phyloP scores from a whole-genome alignment of 2,113 vertebrate species.

The Excalfactoria chinensis region DNA sequence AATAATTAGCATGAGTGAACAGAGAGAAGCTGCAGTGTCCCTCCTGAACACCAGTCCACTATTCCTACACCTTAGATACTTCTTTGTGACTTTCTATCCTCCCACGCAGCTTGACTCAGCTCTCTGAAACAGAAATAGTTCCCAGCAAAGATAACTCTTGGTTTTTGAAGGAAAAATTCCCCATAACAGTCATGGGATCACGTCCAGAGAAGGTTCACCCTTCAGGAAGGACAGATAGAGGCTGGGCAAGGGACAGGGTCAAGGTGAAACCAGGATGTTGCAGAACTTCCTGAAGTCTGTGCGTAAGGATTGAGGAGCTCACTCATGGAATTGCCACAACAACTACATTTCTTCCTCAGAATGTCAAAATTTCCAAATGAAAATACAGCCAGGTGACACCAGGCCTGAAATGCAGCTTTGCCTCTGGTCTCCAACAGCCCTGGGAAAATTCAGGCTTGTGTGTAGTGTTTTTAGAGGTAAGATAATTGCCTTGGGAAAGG shows the following conservation, averaged over 20 bases:
- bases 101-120: neutral
- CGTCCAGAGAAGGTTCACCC: neutral
- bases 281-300: neutral
- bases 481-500: neutral
- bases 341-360: neutral
- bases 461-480: neutral
- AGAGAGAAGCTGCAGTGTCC: neutral
- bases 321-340: neutral
- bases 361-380: neutral
- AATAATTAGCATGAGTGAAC: neutral
- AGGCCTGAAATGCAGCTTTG: neutral
- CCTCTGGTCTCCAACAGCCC: neutral
- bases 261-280: fast-evolving
- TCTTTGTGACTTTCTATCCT: neutral
- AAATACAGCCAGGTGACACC: neutral
- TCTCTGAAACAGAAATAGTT: neutral
- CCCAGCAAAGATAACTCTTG: neutral
- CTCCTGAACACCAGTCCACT: fast-evolving
- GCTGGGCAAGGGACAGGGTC: neutral
- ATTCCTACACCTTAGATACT: neutral
- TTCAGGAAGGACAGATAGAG: neutral
- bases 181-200: neutral
- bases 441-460: neutral
- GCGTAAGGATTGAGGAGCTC: neutral
- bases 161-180: neutral